Base-by-base conservation (phyloP, 2,888 invertebrate genomes). In the Zeuzera pyrina region DNA sequence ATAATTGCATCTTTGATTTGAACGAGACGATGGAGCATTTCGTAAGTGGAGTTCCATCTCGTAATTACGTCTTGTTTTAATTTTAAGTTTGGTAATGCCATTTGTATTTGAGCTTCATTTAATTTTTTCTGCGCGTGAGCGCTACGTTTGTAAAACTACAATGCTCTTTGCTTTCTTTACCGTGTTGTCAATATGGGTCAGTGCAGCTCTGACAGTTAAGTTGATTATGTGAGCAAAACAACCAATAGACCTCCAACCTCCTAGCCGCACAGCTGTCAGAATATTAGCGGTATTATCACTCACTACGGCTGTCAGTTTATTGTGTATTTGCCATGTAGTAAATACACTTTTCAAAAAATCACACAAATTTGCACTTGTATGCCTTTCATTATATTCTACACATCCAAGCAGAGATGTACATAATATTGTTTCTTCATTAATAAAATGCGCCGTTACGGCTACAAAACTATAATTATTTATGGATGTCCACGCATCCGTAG, bases 41-140 rank as follows among this genome's bases (percentile, higher is more conserved):
- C 34, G 13, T 27, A 34, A 12, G 31, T 32, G 7, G 34, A 34
- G 32, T 35, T 36, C 39, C 39, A 39, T 21, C 21, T 21, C 21
- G 21, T 21, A 3, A 21, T 21, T 21, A 21, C 21, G 21, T 21
- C 21, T 3, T 16, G 35, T 29, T 33, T 24, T 34, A 24, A 24
- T 31, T 37, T 15, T 21, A 21, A 21, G 21, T 28, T 12, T 7
- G 31, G 35, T 11, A 28, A 29, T n/a, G 11, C 16, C 11, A 35
- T 10, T 13, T 35, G 31, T 6, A 11, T 31, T 15, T 35, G 35
- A 8, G 23, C 27, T 23, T 35, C 31, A n/a, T 10, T 7, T 7
- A 35, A 23, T 24, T 35, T 35, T n/a, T 10, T 15, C 3, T 15
- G 19, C 10, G 29, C 35, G n/a, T 23, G 15, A 3, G 35, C 11